Base-by-base conservation (phyloP, 2,888 invertebrate genomes). In the Drosophila trichaetosa region DNA sequence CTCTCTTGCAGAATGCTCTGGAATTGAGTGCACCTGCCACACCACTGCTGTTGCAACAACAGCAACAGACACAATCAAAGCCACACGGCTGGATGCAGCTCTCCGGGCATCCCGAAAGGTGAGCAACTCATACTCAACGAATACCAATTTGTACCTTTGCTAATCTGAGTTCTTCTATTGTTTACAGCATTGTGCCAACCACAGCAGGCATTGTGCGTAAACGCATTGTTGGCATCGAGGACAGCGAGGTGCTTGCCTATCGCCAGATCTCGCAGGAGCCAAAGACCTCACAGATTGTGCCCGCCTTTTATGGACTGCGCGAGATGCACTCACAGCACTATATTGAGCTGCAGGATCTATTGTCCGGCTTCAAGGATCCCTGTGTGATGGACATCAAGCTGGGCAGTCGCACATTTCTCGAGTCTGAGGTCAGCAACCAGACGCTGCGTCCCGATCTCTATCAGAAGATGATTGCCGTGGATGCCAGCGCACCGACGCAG, bases 311-410 rank as follows among this genome's bases (percentile, higher is more conserved):
- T 93, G 95, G 98, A 54, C 96, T 98, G 91, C 96, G 96, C 52
- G 96, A 96, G 81, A 63, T 91, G 46, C 96, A 96, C 92, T 95
- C 95, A 69, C 96, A 97, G 89, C 95, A 95, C 79, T 99, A 98
- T 93, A 98, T 99, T 90, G 99, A 99, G 93, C 95, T 99, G 75
- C 98, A 99, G 94, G 98, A 99, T 93, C 94, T 99, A 27, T 94
- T 99, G 31, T 96, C 97, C 87, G 97, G 97, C 67, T 99, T 99
- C 93, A 94, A 95, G 86, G 97, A 99, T 93, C 98, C 98, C 0
- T 96, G 97, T 91, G 98, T 99, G 1, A 99, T 99, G 96, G 99
- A 99, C 93, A 96, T 99, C 73, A 99, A 99, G 94, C 97, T 99
- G 95, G 99, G 99, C 51, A 97, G 97, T 3, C 95, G 99, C 89